phyloP scores from a whole-genome alignment of 1,140 invertebrate genomes.

The Camponotus pennsylvanicus region DNA sequence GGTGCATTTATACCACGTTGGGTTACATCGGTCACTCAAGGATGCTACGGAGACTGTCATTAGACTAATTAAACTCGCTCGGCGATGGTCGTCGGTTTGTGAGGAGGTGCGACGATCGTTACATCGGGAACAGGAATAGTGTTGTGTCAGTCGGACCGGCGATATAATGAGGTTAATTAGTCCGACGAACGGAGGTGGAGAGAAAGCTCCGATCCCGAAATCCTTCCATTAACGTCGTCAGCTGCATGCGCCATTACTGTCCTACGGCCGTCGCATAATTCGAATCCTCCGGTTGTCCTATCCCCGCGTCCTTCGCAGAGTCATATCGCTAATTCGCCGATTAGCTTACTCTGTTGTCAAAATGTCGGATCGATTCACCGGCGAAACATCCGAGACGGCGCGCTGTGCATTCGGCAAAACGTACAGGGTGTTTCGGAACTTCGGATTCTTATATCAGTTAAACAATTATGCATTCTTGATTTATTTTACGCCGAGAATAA shows the following conservation, averaged over 20 bases:
- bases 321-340: slow-evolving; percentile 52
- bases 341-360: slow-evolving; percentile 52
- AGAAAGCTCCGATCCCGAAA: slow-evolving; percentile 49
- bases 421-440: background rate
- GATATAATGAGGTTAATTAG: slow-evolving; percentile 71
- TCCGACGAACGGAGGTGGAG: slow-evolving; percentile 16
- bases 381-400: background rate
- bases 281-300: slow-evolving; percentile 17
- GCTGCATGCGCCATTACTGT: slow-evolving; percentile 62
- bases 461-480: no score
- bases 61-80: slow-evolving; percentile 61
- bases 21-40: slow-evolving; percentile 57
- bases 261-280: slow-evolving; percentile 1
- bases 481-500: no score
- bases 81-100: background rate
- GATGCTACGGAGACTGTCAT: slow-evolving; percentile 57
- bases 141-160: slow-evolving; percentile 39
- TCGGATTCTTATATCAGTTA: no score
- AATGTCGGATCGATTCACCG: background rate
- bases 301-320: slow-evolving; percentile 10
- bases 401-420: background rate
- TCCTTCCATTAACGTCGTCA: slow-evolving; percentile 67
- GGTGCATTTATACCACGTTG: background rate
- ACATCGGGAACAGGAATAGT: slow-evolving; percentile 48
- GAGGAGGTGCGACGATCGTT: slow-evolving; percentile 47